Conservation (phyloP, 2,113 vertebrate species). For the Perccottus glenii region DNA sequence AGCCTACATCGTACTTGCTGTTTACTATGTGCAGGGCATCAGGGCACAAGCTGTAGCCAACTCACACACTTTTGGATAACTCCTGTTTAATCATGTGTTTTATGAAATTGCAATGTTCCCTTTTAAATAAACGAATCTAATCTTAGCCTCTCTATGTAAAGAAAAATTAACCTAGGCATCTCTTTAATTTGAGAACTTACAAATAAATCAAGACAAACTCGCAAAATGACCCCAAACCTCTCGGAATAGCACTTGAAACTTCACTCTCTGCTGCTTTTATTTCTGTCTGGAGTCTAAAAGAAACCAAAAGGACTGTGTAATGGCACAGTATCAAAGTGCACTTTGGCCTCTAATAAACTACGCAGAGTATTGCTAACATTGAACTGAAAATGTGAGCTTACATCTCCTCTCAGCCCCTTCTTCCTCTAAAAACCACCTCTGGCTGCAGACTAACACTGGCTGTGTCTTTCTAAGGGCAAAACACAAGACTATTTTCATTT, state of each 20-base stretch:
- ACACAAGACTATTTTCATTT: conserved; percentile 44
- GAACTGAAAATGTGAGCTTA: not conserved
- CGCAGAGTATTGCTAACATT: not conserved
- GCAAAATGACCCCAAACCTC: too few relatives aligned
- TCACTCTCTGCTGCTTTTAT: not conserved
- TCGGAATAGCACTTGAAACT: not conserved
- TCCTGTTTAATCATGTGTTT: too few relatives aligned
- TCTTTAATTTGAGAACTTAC: too few relatives aligned
- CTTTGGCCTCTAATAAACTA: not conserved
- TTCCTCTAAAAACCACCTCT: conserved; percentile 36
- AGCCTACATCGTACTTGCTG: too few relatives aligned
- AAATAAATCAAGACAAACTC: too few relatives aligned
- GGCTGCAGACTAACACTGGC: conserved; percentile 35
- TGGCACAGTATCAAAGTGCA: not conserved
- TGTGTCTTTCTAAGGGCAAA: conserved; percentile 43
- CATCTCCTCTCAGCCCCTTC: not conserved
- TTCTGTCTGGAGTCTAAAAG: not conserved
- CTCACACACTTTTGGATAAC: too few relatives aligned
- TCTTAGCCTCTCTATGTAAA: too few relatives aligned
- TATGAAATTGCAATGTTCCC: too few relatives aligned
- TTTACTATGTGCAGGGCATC: too few relatives aligned
- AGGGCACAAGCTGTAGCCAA: too few relatives aligned
- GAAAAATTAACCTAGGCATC: too few relatives aligned
- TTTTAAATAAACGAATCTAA: too few relatives aligned
- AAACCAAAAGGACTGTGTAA: not conserved